A percentile compares a stretch with the other conserved stretches of the same genome.
Evolutionary conservation across 23 tunicate species (phyloP).

Genomic region (Clavelina lepadiformis): DNA sequence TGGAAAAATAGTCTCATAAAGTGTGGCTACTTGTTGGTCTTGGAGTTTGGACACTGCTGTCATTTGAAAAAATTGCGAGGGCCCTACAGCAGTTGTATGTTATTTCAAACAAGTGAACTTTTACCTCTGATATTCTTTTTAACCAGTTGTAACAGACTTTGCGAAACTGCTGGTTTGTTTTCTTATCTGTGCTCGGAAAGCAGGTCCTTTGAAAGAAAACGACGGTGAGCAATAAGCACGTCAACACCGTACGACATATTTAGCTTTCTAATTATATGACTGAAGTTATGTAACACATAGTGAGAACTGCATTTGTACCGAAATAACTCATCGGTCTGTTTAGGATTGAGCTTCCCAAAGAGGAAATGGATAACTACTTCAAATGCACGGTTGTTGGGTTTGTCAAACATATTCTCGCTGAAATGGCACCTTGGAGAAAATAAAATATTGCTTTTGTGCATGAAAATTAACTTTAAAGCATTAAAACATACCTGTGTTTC

Average conservation of each 20-base stretch:
- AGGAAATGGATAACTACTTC: conserved; percentile 37
- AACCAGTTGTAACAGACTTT: conserved; percentile 44
- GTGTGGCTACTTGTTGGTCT: too few species aligned
- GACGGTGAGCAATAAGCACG: too few species aligned
- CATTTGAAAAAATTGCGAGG: too few species aligned
- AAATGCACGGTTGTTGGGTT: conserved; percentile 60
- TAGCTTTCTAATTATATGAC: too few species aligned
- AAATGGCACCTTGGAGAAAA: conserved; percentile 27
- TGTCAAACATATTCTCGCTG: conserved; percentile 43
- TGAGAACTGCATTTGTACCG: conserved; percentile 6
- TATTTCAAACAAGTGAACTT: neutral
- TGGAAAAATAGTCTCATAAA: too few species aligned
- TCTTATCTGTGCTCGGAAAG: conserved; percentile 40
- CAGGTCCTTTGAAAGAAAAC: conserved; percentile 22
- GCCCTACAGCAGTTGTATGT: too few species aligned
- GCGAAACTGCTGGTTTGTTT: conserved; percentile 36
- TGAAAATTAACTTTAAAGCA: neutral
- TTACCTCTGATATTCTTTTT: conserved; percentile 37
- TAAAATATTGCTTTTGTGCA: neutral
- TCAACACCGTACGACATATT: too few species aligned
- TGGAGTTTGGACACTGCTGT: too few species aligned
- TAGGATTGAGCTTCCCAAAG: conserved; percentile 22
- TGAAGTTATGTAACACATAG: too few species aligned
- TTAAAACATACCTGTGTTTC: conserved; percentile 26
- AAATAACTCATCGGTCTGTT: conserved; percentile 37